Evolutionary conservation across 1,140 invertebrate genomes (phyloP), one percentile per base, ranked within the genome.

Genomic region (Anagrus nilaparvatae): DNA sequence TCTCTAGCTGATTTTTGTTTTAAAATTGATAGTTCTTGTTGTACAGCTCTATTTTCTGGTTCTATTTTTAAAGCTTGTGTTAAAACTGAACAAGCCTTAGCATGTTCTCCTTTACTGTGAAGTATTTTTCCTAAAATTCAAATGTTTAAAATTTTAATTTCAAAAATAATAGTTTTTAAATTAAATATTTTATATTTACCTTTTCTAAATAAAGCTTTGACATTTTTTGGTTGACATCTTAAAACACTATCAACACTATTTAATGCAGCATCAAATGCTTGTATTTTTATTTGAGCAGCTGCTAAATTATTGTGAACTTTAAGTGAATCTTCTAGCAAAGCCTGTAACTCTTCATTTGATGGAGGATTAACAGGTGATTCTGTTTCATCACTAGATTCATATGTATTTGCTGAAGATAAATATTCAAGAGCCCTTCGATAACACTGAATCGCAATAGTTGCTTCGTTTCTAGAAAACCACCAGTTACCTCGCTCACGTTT

Each of bases 251-350:
- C 80, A 17, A 92, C 77, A 18, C 86, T 88, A 55, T 75, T 73
- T 5, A 89, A 66, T 12, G 89, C 89, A 19, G 81, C 77, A 52
- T 90, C 84, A 56, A 77, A 90, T 1, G 83, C 81, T 47, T 82
- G 76, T 19, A 84, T 78, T 69, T 89, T 90, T 25, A 93, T 75
- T 64, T 93, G 88, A 17, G 88, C 84, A 40, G 84, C 83, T 5
- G 88, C 87, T 68, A 94, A 75, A 64, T 94, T 94, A 59, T 94
- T 94, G 49, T 84, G 82, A 1, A 88, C 83, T 54, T 85, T 82
- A 5, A 91, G 63, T 37, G 84, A 64, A 55, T 87, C 82, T 23
- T 88, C 83, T 13, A 90, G 53, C 18, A 93, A 58, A 24, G 56
- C 56, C 50, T 78, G 74, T 8, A 79, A 54, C 20, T 77, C 73